Evolutionary conservation across 2,113 vertebrate species (phyloP), one percentile per base, ranked within the genome.

Genomic region (Tricholaema leucomelas): DNA sequence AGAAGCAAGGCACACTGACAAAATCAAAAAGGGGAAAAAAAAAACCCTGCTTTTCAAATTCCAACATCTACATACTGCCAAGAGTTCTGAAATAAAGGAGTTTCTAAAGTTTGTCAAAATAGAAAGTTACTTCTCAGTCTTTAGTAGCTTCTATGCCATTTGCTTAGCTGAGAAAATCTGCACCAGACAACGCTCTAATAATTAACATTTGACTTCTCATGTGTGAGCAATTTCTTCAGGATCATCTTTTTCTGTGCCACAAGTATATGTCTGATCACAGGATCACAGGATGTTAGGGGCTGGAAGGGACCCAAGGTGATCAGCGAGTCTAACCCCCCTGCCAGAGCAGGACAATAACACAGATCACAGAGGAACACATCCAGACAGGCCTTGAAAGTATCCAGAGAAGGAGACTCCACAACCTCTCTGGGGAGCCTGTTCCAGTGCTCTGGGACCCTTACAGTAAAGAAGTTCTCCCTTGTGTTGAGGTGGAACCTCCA

Each of bases 91-190:
- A 91, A 90, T 18, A 72, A 80, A 81, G 75, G 16, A 79, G n/a
- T 59, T 76, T 75, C 73, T 20, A 74, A 91, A 88, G 23, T 76
- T 95, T 87, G 55, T 33, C 86, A 87, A 77, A 84, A 76, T 70
- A 82, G 50, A 31, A 90, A 87, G 31, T 20, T 82, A 59, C 14
- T 90, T 92, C 36, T 84, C 46, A 79, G 25, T 33, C 17, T 56
- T 64, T 50, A 30, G 36, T 80, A 71, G 87, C 88, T 76, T 80
- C 56, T 74, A 24, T 65, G 13, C 31, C 74, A 38, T 73, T 83
- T 79, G 33, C 71, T 94, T 81, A 85, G 80, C 54, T n/a, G 21
- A 54, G 59, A 81, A 90, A 89, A 28, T 61, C 60, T 79, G 36
- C 18, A 54, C 35, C 30, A 25, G 28, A 75, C 8, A 21, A 72